phyloP scores from a whole-genome alignment of 1,140 invertebrate genomes.

The Acyrthosiphon pisum region DNA sequence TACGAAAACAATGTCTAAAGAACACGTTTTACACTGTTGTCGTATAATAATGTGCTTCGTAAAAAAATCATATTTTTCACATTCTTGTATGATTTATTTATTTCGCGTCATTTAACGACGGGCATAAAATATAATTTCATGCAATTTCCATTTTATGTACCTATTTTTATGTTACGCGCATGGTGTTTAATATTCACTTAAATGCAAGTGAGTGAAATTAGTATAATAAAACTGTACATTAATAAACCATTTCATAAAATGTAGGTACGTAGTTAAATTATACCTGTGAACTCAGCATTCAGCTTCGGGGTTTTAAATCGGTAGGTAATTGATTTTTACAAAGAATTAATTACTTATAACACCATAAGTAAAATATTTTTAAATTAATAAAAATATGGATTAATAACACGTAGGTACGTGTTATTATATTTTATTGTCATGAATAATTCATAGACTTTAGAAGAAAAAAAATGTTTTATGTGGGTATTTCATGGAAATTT shows the following conservation, averaged over 20 bases:
- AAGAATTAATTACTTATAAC: conserved; percentile 22
- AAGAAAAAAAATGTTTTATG: neutral
- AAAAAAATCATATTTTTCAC: conserved; percentile 13
- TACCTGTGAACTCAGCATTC: neutral
- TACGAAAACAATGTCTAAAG: neutral
- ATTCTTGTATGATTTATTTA: neutral
- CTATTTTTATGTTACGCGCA: neutral
- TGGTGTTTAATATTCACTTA: conserved; percentile 8
- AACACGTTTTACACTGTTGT: neutral
- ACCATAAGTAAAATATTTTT: neutral
- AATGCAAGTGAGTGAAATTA: no score
- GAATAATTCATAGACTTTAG: neutral
- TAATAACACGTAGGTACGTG: neutral
- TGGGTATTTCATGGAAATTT: neutral
- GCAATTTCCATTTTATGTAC: neutral
- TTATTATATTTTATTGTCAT: conserved; percentile 1
- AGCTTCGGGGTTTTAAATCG: neutral
- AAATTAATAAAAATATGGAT: conserved; percentile 30
- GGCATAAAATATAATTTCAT: neutral
- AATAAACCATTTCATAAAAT: conserved; percentile 7
- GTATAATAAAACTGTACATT: neutral
- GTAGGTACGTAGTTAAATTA: neutral
- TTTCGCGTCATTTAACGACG: neutral
- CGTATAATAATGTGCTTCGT: neutral
- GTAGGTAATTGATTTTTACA: conserved; percentile 7